Evolutionary conservation across 2,797 vertebrate species (phyloP).

Genomic region (Neostethus bicornis): DNA sequence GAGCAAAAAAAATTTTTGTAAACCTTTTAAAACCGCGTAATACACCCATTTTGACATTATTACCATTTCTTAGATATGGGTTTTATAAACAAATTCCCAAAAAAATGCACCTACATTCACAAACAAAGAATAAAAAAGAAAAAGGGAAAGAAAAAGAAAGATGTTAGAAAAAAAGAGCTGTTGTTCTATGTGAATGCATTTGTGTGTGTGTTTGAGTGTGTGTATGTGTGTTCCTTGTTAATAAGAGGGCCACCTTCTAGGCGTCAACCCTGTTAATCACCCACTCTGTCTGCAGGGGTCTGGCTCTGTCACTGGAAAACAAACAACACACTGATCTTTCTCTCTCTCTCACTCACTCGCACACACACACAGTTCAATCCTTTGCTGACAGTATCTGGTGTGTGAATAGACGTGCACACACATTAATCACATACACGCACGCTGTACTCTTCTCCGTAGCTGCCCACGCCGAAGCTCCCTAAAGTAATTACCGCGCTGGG

Average conservation of each 20-base stretch:
- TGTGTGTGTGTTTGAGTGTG: conserved; percentile 33
- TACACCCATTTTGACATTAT: not conserved
- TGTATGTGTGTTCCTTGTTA: conserved; percentile 62
- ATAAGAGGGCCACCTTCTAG: conserved; percentile 78
- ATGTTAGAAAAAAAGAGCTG: conserved; percentile 34
- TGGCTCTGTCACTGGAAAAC: conserved; percentile 75
- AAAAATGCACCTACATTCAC: not conserved
- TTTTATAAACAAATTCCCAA: not conserved
- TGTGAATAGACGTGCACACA: conserved; percentile 5
- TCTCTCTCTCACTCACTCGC: conserved; percentile 16
- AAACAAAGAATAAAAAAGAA: conserved; percentile 17
- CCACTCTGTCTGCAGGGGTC: conserved; percentile 77
- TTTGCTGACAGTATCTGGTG: conserved; percentile 28
- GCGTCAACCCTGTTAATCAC: conserved; percentile 81
- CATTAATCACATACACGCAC: conserved; percentile 16
- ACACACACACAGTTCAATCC: conserved; percentile 30
- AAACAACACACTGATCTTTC: conserved; percentile 62
- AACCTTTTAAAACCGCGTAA: too few relatives aligned
- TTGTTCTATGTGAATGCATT: conserved; percentile 34
- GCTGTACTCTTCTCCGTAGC: conserved; percentile 37
- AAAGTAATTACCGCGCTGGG: conserved; percentile 80
- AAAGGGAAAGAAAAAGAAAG: conserved; percentile 29
- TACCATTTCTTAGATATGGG: conserved; percentile 6
- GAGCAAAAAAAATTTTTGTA: too few relatives aligned
- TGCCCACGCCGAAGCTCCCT: conserved; percentile 71